These are phyloP conservation scores for Prunella fulvescens DNA, from an alignment of 2,113 vertebrate species.

Conservation along the genomic window DNA sequence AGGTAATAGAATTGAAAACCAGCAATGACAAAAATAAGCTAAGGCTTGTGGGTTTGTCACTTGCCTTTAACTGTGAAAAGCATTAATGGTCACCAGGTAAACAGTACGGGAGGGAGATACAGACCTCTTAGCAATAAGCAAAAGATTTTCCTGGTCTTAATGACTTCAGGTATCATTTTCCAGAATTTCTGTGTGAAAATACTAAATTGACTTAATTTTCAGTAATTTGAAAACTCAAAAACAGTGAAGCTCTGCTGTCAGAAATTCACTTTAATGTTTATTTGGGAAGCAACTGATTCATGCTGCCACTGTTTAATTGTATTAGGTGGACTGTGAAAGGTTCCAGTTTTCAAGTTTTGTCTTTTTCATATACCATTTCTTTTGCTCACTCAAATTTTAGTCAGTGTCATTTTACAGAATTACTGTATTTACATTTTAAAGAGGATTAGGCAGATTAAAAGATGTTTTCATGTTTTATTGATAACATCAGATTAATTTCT, in stretches of 20 bases:
- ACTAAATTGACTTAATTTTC: not conserved
- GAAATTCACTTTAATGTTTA: not conserved
- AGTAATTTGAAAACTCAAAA: not conserved
- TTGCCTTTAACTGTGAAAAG: not conserved
- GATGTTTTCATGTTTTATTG: not conserved
- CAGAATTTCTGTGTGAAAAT: not conserved
- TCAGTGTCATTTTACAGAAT: conserved; percentile 28
- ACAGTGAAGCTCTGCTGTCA: not conserved
- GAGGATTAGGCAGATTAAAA: conserved; percentile 27
- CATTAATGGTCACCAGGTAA: not conserved
- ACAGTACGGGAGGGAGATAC: not conserved
- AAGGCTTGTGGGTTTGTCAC: not conserved
- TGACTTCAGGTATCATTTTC: not conserved
- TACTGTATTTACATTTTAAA: not conserved
- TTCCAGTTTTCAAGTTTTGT: conserved; percentile 27
- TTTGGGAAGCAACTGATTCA: not conserved
- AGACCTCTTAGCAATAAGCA: not conserved
- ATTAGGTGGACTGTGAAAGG: conserved; percentile 20
- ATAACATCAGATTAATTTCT: conserved; percentile 19
- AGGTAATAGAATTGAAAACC: not conserved
- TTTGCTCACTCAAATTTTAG: conserved; percentile 41
- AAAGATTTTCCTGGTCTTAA: not conserved
- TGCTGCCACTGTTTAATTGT: conserved; percentile 11
- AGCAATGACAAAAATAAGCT: not conserved
- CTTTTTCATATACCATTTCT: conserved; percentile 11